Evolutionary conservation across 2,113 vertebrate species (phyloP).

Genomic region (Loxodonta africana): DNA sequence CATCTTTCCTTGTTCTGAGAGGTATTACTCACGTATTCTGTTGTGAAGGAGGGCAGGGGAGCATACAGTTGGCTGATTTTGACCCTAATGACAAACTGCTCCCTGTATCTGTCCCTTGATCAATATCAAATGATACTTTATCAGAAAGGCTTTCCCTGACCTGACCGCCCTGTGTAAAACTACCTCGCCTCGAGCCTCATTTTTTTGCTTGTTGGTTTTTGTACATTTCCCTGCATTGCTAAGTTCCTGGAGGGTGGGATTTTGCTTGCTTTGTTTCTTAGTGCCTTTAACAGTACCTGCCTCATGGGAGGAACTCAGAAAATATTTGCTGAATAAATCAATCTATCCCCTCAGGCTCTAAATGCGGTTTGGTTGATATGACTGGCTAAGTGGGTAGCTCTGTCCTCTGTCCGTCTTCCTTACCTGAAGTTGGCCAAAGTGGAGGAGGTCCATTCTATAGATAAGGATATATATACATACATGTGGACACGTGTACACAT

Average conservation of each 20-base stretch:
- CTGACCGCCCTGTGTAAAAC: not conserved
- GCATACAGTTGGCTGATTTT: not conserved
- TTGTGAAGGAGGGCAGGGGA: not conserved
- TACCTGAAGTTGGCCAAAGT: not conserved
- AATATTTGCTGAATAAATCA: not conserved
- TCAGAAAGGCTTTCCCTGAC: not conserved
- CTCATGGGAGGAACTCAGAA: not conserved
- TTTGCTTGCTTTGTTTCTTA: not conserved
- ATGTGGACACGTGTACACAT: not conserved
- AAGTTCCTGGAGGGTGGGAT: not conserved
- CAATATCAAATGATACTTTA: not conserved
- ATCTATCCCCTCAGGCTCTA: not conserved
- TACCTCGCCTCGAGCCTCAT: not conserved
- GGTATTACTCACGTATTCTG: not conserved
- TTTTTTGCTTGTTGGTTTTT: not conserved
- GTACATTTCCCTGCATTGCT: not conserved
- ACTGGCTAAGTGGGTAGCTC: not conserved
- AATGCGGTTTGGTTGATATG: not conserved
- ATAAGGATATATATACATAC: not conserved
- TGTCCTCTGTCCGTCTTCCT: not conserved
- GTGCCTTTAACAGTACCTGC: not conserved
- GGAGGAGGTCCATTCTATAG: not conserved
- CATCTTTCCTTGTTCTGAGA: not conserved
- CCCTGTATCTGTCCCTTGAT: not conserved
- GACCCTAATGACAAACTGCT: not conserved